Evolutionary conservation across 2,888 invertebrate genomes (phyloP).

Genomic region (Andrena hattorfiana): DNA sequence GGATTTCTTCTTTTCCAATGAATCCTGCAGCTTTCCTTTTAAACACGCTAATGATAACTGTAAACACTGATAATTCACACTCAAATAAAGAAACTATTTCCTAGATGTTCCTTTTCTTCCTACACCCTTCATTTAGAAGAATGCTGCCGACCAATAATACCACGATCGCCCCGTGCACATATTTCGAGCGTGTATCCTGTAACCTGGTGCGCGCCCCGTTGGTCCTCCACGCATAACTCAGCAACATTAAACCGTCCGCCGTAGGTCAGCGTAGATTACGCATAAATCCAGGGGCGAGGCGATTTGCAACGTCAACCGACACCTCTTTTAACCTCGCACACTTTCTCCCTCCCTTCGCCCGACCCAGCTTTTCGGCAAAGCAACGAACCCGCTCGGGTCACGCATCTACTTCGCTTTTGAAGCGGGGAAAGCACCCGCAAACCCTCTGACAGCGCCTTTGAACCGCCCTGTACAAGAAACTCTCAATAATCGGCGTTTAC

Average conservation of each 20-base stretch:
- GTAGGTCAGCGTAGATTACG: conserved; percentile 77
- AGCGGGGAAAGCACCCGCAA: not conserved
- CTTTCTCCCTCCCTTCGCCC: conserved; percentile 30
- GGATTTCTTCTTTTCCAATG: no score
- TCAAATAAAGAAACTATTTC: not conserved
- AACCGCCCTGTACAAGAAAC: not conserved
- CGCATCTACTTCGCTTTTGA: no score
- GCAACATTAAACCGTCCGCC: conserved; percentile 75
- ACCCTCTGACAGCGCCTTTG: not conserved
- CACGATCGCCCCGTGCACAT: conserved; percentile 17
- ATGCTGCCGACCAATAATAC: conserved; percentile 3
- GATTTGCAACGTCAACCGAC: conserved; percentile 71
- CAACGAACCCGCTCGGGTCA: not conserved
- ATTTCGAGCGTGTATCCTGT: conserved; percentile 20
- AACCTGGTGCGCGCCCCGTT: conserved; percentile 32
- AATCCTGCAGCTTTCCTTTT: no score
- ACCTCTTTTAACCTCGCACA: conserved; percentile 45
- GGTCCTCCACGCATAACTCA: conserved; percentile 70
- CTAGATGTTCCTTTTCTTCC: not conserved
- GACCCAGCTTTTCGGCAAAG: conserved; percentile 9
- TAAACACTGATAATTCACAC: not conserved
- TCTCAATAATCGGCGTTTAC: not conserved
- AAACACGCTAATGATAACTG: no score
- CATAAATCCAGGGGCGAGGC: conserved; percentile 76
- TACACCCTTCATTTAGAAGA: not conserved